Conservation (phyloP, 1,140 invertebrate species). For the Phthorimaea operculella region DNA sequence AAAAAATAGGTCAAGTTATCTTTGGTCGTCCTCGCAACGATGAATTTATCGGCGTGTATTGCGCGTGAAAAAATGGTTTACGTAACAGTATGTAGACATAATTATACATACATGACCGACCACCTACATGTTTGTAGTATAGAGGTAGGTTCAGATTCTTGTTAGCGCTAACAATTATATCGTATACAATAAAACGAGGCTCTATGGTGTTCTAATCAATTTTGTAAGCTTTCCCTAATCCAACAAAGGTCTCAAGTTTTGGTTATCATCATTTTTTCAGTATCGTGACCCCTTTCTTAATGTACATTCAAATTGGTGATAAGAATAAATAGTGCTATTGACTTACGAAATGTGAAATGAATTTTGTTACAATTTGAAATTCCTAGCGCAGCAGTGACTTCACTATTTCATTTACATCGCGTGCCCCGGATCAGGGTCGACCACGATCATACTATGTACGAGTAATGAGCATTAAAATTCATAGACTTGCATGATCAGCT, state of each 20-base stretch:
- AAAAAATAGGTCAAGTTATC: constrained; percentile 68
- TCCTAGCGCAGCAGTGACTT: not conserved
- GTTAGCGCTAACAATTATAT: too few relatives aligned
- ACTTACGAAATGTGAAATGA: not conserved
- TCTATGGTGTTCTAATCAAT: too few relatives aligned
- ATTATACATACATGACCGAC: not conserved
- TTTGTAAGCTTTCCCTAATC: not conserved
- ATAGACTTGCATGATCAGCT: constrained; percentile 36
- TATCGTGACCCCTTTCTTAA: not conserved
- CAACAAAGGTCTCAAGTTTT: not conserved
- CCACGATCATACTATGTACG: not conserved
- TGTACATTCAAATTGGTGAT: not conserved
- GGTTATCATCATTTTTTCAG: not conserved
- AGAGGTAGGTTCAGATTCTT: too few relatives aligned
- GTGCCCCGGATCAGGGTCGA: not conserved
- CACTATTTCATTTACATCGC: not conserved
- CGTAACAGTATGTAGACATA: constrained; percentile 28
- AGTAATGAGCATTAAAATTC: constrained; percentile 7
- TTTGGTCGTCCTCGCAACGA: constrained; percentile 58
- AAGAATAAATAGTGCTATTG: not conserved
- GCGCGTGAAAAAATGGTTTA: constrained; percentile 55
- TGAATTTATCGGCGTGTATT: constrained; percentile 60
- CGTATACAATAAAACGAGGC: too few relatives aligned
- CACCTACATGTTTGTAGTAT: too few relatives aligned
- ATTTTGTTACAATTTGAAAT: not conserved